Percentiles rank a stretch among this genome's conserved stretches.
Conservation (phyloP, 2,113 vertebrate genomes). For the Bubo scandiacus region DNA sequence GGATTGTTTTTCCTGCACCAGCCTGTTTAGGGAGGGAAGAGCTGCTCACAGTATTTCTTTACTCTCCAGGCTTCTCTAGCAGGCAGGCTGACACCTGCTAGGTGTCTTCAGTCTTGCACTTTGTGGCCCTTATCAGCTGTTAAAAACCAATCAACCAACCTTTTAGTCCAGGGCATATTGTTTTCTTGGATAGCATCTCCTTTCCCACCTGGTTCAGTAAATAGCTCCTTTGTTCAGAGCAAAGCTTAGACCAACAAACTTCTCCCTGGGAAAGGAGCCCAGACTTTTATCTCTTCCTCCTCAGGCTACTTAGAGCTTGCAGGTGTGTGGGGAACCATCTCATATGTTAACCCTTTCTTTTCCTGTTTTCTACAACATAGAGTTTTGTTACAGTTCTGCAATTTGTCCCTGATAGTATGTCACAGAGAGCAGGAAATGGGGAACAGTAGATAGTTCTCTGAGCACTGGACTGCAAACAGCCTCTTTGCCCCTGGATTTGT, state of each 20-base stretch:
- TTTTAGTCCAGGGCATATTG: neutral
- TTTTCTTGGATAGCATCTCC: neutral
- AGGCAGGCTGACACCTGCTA: neutral
- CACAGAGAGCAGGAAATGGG: fast-evolving
- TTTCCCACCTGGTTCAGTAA: neutral
- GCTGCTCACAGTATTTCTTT: neutral
- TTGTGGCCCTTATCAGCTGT: neutral
- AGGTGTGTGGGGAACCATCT: neutral
- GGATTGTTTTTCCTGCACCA: neutral
- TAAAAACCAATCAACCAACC: neutral
- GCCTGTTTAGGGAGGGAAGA: neutral
- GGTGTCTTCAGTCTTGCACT: neutral
- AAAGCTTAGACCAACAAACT: neutral
- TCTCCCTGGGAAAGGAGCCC: fast-evolving
- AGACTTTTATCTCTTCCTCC: neutral
- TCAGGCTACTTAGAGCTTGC: neutral
- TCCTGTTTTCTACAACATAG: neutral
- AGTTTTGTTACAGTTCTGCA: neutral
- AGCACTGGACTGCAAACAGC: neutral
- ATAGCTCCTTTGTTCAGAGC: neutral
- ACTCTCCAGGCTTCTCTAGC: neutral
- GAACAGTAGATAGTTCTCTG: neutral
- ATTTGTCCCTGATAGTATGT: fast-evolving
- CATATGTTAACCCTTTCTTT: neutral
- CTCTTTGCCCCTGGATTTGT: neutral